These are phyloP conservation scores for Chloroceryle inda DNA, from an alignment of 2,797 vertebrate genomes.

Conservation along the genomic window DNA sequence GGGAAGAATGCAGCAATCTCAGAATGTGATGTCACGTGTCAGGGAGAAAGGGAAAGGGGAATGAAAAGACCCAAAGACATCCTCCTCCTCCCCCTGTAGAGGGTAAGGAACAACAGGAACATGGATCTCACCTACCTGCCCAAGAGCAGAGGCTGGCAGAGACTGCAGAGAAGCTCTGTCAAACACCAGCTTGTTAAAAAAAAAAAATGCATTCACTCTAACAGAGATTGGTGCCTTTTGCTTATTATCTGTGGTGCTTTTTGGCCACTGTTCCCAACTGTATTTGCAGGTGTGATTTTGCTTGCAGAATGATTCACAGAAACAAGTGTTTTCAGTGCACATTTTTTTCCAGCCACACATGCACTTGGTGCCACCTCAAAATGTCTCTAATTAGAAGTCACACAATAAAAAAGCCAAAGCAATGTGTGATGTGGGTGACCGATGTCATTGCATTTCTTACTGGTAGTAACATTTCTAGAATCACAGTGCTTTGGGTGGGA, in stretches of 20 bases:
- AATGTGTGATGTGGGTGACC: rapidly evolving
- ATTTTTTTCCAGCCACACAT: rapidly evolving
- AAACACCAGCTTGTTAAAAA: not conserved
- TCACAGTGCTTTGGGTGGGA: not conserved
- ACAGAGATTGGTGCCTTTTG: not conserved
- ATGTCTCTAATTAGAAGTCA: not conserved
- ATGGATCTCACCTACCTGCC: not conserved
- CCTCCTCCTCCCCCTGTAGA: not conserved
- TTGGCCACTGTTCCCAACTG: not conserved
- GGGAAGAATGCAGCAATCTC: not conserved
- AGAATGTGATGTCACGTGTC: not conserved
- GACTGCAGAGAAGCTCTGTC: rapidly evolving
- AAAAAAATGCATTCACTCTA: not conserved
- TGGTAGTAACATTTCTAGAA: not conserved
- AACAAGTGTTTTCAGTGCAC: not conserved
- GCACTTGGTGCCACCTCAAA: rapidly evolving
- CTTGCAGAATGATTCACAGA: not conserved
- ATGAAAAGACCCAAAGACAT: not conserved
- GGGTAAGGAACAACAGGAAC: not conserved
- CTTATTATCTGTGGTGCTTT: not conserved
- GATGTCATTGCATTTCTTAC: rapidly evolving
- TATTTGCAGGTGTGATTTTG: not conserved
- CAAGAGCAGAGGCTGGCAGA: not conserved
- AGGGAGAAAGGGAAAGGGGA: not conserved
- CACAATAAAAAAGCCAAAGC: not conserved